A percentile compares a stretch with the other conserved stretches of the same genome.
Evolutionary conservation across 2,113 vertebrate genomes (phyloP).

Genomic region (Paratilapia polleni): DNA sequence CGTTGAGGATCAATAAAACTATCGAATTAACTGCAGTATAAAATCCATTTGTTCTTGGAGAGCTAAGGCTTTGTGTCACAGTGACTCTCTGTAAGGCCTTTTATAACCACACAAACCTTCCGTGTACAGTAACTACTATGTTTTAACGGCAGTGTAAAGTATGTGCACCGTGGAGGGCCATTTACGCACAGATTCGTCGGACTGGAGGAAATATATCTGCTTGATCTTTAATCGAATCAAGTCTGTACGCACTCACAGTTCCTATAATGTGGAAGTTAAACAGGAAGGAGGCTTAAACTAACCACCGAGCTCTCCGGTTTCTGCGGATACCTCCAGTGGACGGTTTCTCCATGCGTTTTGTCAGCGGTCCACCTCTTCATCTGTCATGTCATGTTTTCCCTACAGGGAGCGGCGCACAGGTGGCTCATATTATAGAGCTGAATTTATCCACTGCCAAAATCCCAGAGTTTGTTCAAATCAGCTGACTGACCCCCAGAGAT

Average conservation of each 20-base stretch:
- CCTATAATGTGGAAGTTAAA: slow-evolving; percentile 62
- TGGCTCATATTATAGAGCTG: slow-evolving; percentile 71
- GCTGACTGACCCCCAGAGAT: slow-evolving; percentile 59
- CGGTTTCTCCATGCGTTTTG: slow-evolving; percentile 56
- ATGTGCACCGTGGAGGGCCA: not conserved
- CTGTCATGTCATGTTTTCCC: slow-evolving; percentile 68
- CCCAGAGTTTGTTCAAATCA: slow-evolving; percentile 58
- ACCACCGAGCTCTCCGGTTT: slow-evolving; percentile 56
- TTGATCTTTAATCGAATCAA: slow-evolving; percentile 58
- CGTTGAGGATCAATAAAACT: not conserved
- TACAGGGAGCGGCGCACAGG: slow-evolving; percentile 55
- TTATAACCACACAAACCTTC: not conserved
- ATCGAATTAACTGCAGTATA: slow-evolving; percentile 1
- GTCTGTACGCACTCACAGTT: slow-evolving; percentile 27
- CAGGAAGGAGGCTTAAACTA: slow-evolving; percentile 68
- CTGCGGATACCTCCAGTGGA: slow-evolving; percentile 51
- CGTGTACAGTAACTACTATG: not conserved
- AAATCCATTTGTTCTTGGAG: slow-evolving; percentile 4
- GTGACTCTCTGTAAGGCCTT: not conserved
- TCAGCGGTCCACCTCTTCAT: slow-evolving; percentile 66
- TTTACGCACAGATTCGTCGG: slow-evolving; percentile 12
- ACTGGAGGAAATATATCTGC: slow-evolving; percentile 17
- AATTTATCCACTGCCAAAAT: slow-evolving; percentile 48
- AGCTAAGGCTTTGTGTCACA: not conserved
- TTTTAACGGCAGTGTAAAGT: not conserved